Conservation (phyloP, 2,797 vertebrate genomes). For the Gadopsis bispinosus region DNA sequence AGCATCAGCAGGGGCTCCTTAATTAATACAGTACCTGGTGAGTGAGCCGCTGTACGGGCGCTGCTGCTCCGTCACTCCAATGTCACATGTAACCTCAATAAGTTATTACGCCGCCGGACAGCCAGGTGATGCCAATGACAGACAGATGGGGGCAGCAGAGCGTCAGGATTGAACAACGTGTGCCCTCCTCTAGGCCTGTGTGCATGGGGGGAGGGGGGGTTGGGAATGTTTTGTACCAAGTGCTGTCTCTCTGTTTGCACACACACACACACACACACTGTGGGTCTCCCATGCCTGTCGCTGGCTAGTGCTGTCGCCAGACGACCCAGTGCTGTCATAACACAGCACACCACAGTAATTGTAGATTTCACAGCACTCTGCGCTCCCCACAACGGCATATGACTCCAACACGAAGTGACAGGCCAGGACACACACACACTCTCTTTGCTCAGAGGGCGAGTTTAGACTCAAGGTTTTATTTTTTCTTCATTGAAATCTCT, state of each 20-base stretch:
- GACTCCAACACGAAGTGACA: slow-evolving; percentile 78
- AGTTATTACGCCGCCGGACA: not conserved
- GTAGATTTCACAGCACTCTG: slow-evolving; percentile 83
- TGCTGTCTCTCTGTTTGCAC: slow-evolving; percentile 75
- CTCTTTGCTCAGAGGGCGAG: slow-evolving; percentile 19
- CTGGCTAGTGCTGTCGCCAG: slow-evolving; percentile 77
- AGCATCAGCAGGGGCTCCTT: slow-evolving; percentile 9
- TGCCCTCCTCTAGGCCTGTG: slow-evolving; percentile 25
- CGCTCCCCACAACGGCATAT: slow-evolving; percentile 59
- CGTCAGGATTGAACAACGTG: not conserved
- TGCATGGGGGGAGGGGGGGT: slow-evolving; percentile 19
- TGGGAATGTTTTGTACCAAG: slow-evolving; percentile 67
- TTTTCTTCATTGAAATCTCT: slow-evolving; percentile 41
- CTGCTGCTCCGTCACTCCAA: slow-evolving; percentile 35
- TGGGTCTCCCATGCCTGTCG: slow-evolving; percentile 69
- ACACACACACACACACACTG: slow-evolving; percentile 46
- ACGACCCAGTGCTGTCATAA: slow-evolving; percentile 83
- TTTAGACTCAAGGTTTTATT: slow-evolving; percentile 17
- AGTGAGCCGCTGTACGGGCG: slow-evolving; percentile 12
- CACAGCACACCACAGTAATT: slow-evolving; percentile 83
- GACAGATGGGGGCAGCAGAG: slow-evolving; percentile 75
- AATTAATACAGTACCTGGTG: slow-evolving; percentile 53
- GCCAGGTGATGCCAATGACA: rapidly evolving
- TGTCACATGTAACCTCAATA: slow-evolving; percentile 46
- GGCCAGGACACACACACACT: slow-evolving; percentile 35